Conservation (phyloP, 2,113 vertebrate genomes). For the Empidonax traillii region DNA sequence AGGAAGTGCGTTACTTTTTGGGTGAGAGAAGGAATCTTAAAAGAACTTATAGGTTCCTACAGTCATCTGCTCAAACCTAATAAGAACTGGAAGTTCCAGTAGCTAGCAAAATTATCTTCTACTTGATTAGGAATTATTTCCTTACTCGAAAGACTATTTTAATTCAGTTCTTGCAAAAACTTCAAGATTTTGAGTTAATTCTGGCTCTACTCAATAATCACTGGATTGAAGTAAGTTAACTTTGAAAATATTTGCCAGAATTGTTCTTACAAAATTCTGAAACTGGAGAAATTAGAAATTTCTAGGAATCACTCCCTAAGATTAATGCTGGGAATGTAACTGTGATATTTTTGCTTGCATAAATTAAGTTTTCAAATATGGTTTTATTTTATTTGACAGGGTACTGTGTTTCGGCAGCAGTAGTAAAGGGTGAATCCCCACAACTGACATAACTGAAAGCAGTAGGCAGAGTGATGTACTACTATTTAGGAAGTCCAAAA, state of each 20-base stretch:
- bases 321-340: not conserved
- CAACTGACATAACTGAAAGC: not conserved
- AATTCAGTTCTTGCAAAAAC: not conserved
- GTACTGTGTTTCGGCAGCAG: not conserved
- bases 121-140: not conserved
- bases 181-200: not conserved
- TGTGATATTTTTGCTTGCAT: not conserved
- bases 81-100: not conserved
- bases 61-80: not conserved
- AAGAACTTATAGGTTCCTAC: not conserved
- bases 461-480: not conserved
- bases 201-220: not conserved
- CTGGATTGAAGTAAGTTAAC: not conserved
- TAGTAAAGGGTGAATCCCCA: not conserved
- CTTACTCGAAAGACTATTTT: not conserved
- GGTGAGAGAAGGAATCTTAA: not conserved
- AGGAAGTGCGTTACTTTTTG: not conserved
- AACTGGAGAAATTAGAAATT: not conserved
- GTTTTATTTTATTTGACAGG: not conserved
- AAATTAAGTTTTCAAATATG: not conserved
- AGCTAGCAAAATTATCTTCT: not conserved
- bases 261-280: not conserved
- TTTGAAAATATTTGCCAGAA: not conserved
- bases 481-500: not conserved
- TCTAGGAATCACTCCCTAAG: not conserved